A percentile compares a stretch with the other conserved stretches of the same genome.
phyloP scores from a whole-genome alignment of 2,113 vertebrate genomes.

The Montifringilla adamsi region DNA sequence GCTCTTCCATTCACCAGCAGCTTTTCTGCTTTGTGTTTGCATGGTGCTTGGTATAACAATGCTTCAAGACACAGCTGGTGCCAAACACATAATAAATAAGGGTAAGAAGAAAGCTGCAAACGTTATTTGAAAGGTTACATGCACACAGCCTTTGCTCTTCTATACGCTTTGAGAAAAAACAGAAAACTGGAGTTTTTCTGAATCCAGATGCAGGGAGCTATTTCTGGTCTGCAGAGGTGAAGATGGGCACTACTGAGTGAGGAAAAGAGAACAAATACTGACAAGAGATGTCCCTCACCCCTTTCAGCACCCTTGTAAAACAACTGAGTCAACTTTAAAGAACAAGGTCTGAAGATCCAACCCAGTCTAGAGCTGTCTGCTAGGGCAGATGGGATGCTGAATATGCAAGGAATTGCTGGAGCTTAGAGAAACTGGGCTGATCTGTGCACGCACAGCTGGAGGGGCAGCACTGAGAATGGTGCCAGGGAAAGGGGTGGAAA shows the following conservation, averaged over 20 bases:
- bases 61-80: neutral
- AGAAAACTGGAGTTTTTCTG: neutral
- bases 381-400: neutral
- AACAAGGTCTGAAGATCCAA: neutral
- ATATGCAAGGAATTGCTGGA: rapidly evolving
- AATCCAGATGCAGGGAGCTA: neutral
- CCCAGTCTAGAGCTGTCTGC: neutral
- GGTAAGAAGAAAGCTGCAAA: neutral
- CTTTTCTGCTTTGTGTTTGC: constrained; percentile 10
- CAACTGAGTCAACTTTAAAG: neutral
- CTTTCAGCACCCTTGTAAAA: neutral
- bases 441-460: too few relatives aligned
- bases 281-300: neutral
- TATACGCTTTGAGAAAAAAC: neutral
- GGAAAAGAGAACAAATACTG: neutral
- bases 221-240: neutral
- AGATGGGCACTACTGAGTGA: neutral
- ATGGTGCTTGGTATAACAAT: neutral
- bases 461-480: neutral
- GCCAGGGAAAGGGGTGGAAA: neutral
- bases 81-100: constrained; percentile 13
- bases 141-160: neutral
- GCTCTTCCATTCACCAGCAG: neutral
- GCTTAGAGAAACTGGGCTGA: neutral
- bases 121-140: neutral